Base-by-base conservation (phyloP, 2,888 invertebrate genomes). In the Polia nebulosa region DNA sequence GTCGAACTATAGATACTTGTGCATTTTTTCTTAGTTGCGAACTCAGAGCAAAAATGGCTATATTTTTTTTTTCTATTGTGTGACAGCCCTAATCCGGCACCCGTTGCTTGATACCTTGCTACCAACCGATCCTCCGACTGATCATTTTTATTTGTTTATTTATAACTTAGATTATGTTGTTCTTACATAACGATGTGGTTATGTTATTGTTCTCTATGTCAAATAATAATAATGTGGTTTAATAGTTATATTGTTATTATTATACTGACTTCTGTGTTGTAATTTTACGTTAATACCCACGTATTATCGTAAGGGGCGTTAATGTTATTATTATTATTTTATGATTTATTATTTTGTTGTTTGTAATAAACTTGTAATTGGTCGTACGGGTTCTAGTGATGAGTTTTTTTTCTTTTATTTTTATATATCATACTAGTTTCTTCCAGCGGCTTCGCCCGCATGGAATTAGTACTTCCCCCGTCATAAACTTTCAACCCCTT, bases 101-200 rank as follows among this genome's bases (percentile, higher is more conserved):
- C 51, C 53, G 60, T 72, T 41, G 32, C 58, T 39, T 65, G 70
- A 70, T 81, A 74, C 68, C 29, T 20, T 17, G 44, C 44, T 63
- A 44, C 29, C 58, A 60, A 29, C 69, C 67, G 59, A 81, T 77
- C 64, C 61, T 62, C 58, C 29, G 4, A 27, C 32, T 71, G 71
- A 82, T 87, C 87, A 86, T 64, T 78, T 78, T 77, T 88, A 86
- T 89, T 90, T 90, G 88, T 89, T 90, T 89, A 89, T 86, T 87
- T 85, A 67, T 55, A 68, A 74, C 53, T 65, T 39, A 69, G 73
- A 83, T 83, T 73, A 81, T 80, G 71, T 76, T 80, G 75, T 82
- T 67, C n/a, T 60, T 25, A 44, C 27, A 22, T 82, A 82, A 81
- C 69, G 57, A 79, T 51, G 69, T 20, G 65, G 65, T 82, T 73